Conservation (phyloP, 1,140 invertebrate species). For the Diprion similis region DNA sequence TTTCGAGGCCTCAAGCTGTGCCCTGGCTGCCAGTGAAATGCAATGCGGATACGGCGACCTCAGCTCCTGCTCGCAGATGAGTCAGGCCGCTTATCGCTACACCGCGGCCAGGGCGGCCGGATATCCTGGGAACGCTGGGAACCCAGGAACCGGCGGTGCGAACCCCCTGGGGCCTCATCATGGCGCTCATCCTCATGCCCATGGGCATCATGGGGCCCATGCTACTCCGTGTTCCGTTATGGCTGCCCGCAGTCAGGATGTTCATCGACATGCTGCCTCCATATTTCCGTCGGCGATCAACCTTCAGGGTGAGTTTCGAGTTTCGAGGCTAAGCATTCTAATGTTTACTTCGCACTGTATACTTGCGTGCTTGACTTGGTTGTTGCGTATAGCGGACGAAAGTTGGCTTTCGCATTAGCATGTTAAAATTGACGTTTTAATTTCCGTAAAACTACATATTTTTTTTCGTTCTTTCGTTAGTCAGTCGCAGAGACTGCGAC, state of each 20-base stretch:
- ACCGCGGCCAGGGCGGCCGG: constrained; percentile 64
- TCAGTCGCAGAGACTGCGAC: too few relatives aligned
- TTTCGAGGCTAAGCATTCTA: too few relatives aligned
- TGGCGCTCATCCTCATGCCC: constrained; percentile 57
- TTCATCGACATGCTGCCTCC: constrained; percentile 64
- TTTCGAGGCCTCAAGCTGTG: constrained; percentile 71
- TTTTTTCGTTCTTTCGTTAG: too few relatives aligned
- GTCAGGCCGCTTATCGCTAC: constrained; percentile 76
- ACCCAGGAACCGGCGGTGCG: constrained; percentile 44
- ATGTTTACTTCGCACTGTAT: too few relatives aligned
- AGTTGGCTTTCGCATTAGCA: too few relatives aligned
- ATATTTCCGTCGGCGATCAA: constrained; percentile 72
- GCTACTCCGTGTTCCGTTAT: constrained; percentile 67
- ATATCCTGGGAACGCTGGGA: constrained; percentile 51
- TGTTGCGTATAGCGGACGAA: too few relatives aligned
- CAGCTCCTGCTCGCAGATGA: constrained; percentile 87
- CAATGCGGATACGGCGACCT: constrained; percentile 84
- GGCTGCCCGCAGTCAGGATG: constrained; percentile 65
- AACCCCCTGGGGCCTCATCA: constrained; percentile 47
- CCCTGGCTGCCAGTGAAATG: constrained; percentile 71
- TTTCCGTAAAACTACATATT: too few relatives aligned
- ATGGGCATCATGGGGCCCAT: constrained; percentile 55
- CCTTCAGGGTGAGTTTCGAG: constrained; percentile 66
- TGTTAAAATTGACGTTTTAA: too few relatives aligned
- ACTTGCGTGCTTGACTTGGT: too few relatives aligned